A percentile compares a stretch with the other conserved stretches of the same genome.
These are phyloP conservation scores for Chymomyza fuscimana DNA, from an alignment of 2,888 invertebrate genomes.

Conservation along the genomic window DNA sequence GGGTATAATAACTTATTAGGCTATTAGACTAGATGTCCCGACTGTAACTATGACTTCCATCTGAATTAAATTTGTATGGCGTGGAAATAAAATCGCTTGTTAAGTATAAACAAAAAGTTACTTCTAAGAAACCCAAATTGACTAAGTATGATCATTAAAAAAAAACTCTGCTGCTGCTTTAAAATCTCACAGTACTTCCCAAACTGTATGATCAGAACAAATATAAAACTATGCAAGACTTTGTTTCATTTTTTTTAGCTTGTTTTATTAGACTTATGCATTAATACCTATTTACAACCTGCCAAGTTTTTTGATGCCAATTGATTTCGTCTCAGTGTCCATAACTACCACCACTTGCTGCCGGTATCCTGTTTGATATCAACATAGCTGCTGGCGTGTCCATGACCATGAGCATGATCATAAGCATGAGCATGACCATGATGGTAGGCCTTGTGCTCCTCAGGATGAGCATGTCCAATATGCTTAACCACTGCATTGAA, in stretches of 20 bases:
- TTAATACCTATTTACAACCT: not conserved
- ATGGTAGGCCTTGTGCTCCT: slow-evolving; percentile 47
- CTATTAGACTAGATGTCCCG: too few species aligned
- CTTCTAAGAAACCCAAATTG: too few species aligned
- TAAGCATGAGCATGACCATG: slow-evolving; percentile 42
- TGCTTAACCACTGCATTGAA: slow-evolving; percentile 81
- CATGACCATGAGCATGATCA: slow-evolving; percentile 52
- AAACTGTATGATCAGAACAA: slow-evolving; percentile 13
- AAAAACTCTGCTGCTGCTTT: too few species aligned
- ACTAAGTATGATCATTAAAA: too few species aligned
- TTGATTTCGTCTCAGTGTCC: slow-evolving; percentile 19
- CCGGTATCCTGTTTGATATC: slow-evolving; percentile 67
- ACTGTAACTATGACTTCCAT: too few species aligned
- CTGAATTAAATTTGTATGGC: too few species aligned
- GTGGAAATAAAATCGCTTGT: too few species aligned
- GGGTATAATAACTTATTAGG: too few species aligned
- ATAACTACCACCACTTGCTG: slow-evolving; percentile 35
- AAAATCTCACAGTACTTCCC: not conserved
- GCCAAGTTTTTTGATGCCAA: slow-evolving; percentile 2
- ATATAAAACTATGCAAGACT: slow-evolving; percentile 5
- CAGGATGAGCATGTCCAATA: slow-evolving; percentile 77
- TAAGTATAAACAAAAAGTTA: too few species aligned
- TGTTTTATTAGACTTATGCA: slow-evolving; percentile 11
- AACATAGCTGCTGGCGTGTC: slow-evolving; percentile 69
- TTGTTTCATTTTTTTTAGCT: slow-evolving; percentile 11